Evolutionary conservation across 2,113 vertebrate species (phyloP).

Genomic region (Pluvialis apricaria): DNA sequence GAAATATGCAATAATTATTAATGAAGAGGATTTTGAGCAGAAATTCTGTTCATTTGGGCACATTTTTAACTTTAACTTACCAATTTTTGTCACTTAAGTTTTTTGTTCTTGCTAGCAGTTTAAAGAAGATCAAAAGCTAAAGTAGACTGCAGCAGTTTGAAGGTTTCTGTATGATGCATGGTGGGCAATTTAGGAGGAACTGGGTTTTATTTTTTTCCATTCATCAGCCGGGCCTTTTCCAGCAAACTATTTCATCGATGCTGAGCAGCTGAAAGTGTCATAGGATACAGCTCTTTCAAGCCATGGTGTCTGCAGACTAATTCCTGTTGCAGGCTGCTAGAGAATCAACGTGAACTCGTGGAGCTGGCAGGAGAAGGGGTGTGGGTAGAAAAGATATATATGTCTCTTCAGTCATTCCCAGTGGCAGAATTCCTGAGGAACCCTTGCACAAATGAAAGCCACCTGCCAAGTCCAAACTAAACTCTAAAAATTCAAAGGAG

Average conservation of each 20-base stretch:
- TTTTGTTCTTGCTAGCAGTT: neutral
- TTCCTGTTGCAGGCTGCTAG: neutral
- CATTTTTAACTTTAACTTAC: neutral
- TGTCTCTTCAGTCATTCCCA: neutral
- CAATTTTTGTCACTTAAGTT: neutral
- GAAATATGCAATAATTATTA: constrained; percentile 1
- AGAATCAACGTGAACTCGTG: neutral
- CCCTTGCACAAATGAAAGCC: neutral
- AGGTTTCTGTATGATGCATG: neutral
- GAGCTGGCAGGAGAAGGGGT: neutral
- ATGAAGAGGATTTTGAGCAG: neutral
- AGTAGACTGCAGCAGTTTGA: neutral
- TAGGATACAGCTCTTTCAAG: neutral
- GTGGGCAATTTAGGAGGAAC: neutral
- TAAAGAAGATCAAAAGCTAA: neutral
- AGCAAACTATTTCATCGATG: neutral
- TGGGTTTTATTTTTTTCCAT: neutral
- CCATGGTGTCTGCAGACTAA: neutral
- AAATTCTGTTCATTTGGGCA: neutral
- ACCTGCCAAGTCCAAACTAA: neutral
- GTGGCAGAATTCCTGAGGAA: neutral
- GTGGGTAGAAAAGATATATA: neutral
- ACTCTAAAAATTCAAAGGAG: neutral
- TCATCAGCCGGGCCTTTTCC: neutral
- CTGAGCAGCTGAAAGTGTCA: neutral